Evolutionary conservation across 2,888 invertebrate genomes (phyloP).

Genomic region (Habrosyne pyritoides): DNA sequence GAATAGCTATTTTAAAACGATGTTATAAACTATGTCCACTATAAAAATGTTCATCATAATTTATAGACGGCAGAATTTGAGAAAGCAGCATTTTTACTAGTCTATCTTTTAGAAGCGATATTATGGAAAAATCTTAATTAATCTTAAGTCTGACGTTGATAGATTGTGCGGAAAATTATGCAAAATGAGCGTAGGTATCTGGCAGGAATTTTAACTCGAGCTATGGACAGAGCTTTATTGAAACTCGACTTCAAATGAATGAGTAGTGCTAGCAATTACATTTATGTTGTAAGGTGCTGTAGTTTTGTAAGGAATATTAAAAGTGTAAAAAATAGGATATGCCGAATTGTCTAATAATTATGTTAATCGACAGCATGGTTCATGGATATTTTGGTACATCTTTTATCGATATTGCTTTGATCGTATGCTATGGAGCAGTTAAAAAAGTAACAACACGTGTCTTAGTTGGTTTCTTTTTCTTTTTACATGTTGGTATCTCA

Average conservation of each 20-base stretch:
- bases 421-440: too few species aligned
- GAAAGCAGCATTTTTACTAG: slow-evolving; percentile 27
- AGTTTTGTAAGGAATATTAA: neutral
- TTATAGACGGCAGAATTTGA: slow-evolving; percentile 28
- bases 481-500: too few species aligned
- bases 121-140: slow-evolving; percentile 8
- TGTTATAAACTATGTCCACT: slow-evolving; percentile 26
- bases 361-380: neutral
- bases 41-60: slow-evolving; percentile 32
- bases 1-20: slow-evolving; percentile 22
- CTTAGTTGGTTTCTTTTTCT: too few species aligned
- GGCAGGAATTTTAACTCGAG: neutral
- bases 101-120: slow-evolving; percentile 23
- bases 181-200: neutral
- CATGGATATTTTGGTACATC: neutral
- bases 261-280: neutral
- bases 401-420: too few species aligned
- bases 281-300: neutral
- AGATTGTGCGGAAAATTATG: slow-evolving; percentile 9
- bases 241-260: neutral
- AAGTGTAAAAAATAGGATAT: neutral
- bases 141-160: slow-evolving; percentile 14
- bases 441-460: too few species aligned
- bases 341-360: neutral
- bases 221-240: neutral